phyloP scores from a whole-genome alignment of 2,113 vertebrate genomes.

The Larimichthys polyactis region DNA sequence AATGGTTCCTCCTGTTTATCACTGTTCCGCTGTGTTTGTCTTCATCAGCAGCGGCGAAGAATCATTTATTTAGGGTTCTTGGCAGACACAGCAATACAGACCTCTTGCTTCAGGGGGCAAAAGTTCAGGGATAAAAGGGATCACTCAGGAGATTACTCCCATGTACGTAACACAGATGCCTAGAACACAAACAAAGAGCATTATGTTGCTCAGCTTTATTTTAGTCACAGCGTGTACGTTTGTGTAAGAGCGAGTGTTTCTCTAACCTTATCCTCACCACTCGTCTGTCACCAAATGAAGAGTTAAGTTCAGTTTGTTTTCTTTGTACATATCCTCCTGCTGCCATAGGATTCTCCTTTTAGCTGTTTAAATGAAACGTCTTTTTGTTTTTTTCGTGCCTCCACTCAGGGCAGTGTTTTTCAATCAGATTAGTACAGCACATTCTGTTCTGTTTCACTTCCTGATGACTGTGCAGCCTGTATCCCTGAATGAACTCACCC shows the following conservation, averaged over 20 bases:
- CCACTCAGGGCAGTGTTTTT: conserved; percentile 83
- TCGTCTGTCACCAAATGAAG: conserved; percentile 41
- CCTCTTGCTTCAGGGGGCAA: conserved; percentile 57
- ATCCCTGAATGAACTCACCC: conserved; percentile 85
- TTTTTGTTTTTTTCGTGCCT: conserved; percentile 64
- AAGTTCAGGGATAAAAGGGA: conserved; percentile 78
- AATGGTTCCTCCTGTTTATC: neutral
- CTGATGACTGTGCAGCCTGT: conserved; percentile 85
- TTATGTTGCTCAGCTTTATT: conserved; percentile 77
- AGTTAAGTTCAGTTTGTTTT: conserved; percentile 47
- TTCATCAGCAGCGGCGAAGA: neutral
- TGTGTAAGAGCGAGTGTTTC: conserved; percentile 22
- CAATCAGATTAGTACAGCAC: conserved; percentile 87
- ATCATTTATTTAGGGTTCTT: conserved; percentile 52
- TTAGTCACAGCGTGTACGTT: conserved; percentile 50
- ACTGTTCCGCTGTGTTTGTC: conserved; percentile 9
- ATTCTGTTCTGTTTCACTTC: conserved; percentile 89
- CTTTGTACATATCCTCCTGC: conserved; percentile 21
- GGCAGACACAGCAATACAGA: conserved; percentile 49
- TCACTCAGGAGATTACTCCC: conserved; percentile 72
- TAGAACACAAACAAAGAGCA: conserved; percentile 80
- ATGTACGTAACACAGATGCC: conserved; percentile 71
- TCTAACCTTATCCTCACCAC: conserved; percentile 17
- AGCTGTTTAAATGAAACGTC: conserved; percentile 75
- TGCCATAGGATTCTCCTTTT: conserved; percentile 68